These are phyloP conservation scores for Tamias sibiricus DNA, from an alignment of 2,113 vertebrate genomes.

Conservation along the genomic window DNA sequence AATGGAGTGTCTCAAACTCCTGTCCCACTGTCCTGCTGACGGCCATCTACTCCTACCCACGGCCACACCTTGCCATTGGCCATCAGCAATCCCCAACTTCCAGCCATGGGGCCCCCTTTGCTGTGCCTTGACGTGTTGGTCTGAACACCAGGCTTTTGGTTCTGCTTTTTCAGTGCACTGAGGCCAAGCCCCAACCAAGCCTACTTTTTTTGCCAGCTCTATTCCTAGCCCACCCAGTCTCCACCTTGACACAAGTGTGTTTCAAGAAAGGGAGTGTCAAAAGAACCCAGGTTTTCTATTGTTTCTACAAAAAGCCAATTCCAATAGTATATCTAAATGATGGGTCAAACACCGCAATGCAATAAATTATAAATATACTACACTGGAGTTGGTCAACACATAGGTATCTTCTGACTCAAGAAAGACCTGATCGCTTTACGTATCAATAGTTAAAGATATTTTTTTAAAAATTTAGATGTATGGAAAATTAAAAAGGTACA, in stretches of 20 bases:
- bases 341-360: not conserved
- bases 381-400: not conserved
- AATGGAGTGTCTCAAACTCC: no score
- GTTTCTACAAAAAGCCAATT: slow-evolving; percentile 45
- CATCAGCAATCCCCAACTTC: not conserved
- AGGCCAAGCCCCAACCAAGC: not conserved
- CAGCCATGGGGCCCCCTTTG: not conserved
- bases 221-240: not conserved
- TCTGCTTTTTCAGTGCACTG: not conserved
- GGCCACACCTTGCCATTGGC: not conserved
- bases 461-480: not conserved
- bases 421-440: not conserved
- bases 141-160: not conserved
- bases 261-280: not conserved
- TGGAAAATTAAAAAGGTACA: not conserved
- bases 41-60: no score
- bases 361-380: not conserved
- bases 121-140: not conserved
- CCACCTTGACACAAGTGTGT: not conserved
- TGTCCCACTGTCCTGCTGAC: not conserved
- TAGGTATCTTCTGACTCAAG: not conserved
- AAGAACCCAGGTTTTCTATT: not conserved
- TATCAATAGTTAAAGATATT: not conserved
- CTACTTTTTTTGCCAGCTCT: not conserved
- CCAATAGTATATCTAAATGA: not conserved